Base-by-base conservation (phyloP, 2,888 invertebrate species). In the Gymnoscelis rufifasciata region DNA sequence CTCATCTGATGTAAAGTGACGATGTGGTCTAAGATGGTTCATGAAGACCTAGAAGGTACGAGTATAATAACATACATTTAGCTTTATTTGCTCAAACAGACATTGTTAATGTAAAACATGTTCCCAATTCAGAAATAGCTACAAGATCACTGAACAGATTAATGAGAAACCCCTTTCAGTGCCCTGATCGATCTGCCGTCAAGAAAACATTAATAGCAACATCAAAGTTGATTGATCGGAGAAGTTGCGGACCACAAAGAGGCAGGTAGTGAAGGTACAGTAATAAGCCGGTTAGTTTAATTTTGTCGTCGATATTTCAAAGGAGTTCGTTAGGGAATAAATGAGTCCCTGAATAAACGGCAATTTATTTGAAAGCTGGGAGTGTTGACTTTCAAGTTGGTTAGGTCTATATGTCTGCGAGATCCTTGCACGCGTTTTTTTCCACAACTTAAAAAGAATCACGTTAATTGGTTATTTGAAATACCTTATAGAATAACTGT, bases 311-410 rank as follows among this genome's bases (percentile, higher is more conserved):
- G 14, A 26, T 26, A 10, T 13, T 11, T 27, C 14, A 23, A 33
- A 39, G 24, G 24, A 43, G 23, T 43, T 37, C 12, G 28, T 33
- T 42, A 37, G n/a, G 10, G 38, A 3, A 13, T 29, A 35, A 19
- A 35, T 37, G 31, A n/a, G 14, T 14, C n/a, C 23, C 27, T 23
- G 14, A 43, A 43, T 36, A 49, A 36, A 24, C 37, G 23, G 31
- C 27, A 37, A 44, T 44, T 15, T 40, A 44, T 49, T 44, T 31
- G 40, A 44, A 44, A 30, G 14, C 19, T 41, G 40, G 28, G 35
- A 27, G 31, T 14, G 37, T 12, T 40, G 23, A 28, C 15, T 35
- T 19, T 19, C 7, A 14, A n/a, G 15, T 30, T 12, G 12, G 8
- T 8, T 4, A 23, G 13, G 30, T 8, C 30, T 8, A 30, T 13